A percentile compares a stretch with the other conserved stretches of the same genome.
Evolutionary conservation across 2,888 invertebrate genomes (phyloP).

Genomic region (Zhengitettix transpicula): DNA sequence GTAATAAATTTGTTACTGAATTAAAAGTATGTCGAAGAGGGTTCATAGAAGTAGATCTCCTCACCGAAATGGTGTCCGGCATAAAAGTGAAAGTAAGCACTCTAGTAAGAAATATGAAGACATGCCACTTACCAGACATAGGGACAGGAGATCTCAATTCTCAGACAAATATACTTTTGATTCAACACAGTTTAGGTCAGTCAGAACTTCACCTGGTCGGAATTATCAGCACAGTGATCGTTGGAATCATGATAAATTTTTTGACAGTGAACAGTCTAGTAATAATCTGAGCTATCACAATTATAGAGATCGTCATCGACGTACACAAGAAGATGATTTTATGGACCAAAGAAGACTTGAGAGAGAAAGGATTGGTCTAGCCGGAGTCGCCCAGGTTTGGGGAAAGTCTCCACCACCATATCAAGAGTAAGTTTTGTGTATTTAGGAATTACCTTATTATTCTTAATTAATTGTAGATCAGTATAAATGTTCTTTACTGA

Average conservation of each 20-base stretch:
- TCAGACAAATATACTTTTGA: no score
- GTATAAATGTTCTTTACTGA: neutral
- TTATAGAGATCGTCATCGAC: conserved; percentile 9
- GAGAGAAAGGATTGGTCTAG: conserved; percentile 54
- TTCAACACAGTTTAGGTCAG: neutral
- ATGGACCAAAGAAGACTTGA: conserved; percentile 54
- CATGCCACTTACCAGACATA: no score
- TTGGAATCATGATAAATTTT: neutral
- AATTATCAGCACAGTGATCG: neutral
- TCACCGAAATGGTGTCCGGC: no score
- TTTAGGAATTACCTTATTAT: neutral
- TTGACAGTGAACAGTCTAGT: neutral
- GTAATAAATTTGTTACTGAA: no score
- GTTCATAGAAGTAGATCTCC: no score
- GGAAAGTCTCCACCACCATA: conserved; percentile 49
- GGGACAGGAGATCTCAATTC: no score
- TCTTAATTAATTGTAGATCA: no score
- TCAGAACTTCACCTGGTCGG: neutral
- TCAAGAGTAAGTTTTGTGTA: conserved; percentile 37
- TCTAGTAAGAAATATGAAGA: no score
- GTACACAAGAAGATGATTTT: conserved; percentile 37
- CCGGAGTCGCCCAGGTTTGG: conserved; percentile 55
- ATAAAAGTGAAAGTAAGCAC: no score
- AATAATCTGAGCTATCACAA: neutral
- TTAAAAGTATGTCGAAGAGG: no score